Percentiles rank a stretch among this genome's conserved stretches.
Evolutionary conservation across 2,113 vertebrate species (phyloP).

Genomic region (Pristiophorus japonicus): DNA sequence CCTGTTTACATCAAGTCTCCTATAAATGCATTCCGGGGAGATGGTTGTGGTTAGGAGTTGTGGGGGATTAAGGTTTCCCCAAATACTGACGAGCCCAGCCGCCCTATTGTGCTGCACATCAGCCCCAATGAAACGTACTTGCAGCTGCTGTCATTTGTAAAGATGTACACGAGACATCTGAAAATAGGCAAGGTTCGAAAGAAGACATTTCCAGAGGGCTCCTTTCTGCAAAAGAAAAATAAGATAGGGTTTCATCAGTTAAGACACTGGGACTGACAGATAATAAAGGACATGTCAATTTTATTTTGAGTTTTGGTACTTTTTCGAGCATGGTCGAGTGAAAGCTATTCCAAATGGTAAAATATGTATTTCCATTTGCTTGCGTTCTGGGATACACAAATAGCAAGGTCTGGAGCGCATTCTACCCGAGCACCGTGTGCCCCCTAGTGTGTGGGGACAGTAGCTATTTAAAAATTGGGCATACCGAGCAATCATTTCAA

Average conservation of each 20-base stretch:
- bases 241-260: not conserved
- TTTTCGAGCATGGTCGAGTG: too few relatives aligned
- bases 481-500: not conserved
- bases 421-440: not conserved
- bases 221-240: not conserved
- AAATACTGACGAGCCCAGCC: not conserved
- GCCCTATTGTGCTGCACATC: not conserved
- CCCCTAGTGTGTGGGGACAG: not conserved
- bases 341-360: not conserved
- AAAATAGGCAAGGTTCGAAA: not conserved
- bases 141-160: not conserved
- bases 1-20: not conserved
- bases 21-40: not conserved
- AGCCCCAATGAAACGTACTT: not conserved
- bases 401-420: not conserved
- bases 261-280: not conserved
- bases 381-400: not conserved
- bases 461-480: not conserved
- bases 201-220: not conserved
- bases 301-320: not conserved
- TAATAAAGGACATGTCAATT: not conserved
- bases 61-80: not conserved
- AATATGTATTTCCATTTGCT: not conserved
- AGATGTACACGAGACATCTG: not conserved
- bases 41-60: not conserved